Percentiles rank a stretch among this genome's conserved stretches.
Conservation (phyloP, 2,888 invertebrate genomes). For the Cenopis cana region DNA sequence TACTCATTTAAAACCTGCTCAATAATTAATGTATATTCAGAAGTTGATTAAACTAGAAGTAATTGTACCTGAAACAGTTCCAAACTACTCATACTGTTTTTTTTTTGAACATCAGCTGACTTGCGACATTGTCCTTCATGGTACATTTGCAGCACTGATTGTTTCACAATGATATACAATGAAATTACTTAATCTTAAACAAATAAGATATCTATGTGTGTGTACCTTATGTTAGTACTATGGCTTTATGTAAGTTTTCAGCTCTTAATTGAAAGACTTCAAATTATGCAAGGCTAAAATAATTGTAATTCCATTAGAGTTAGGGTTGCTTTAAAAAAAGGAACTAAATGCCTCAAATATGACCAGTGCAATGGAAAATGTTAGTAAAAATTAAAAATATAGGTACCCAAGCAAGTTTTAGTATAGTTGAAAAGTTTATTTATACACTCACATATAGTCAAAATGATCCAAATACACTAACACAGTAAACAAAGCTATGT, state of each 20-base stretch:
- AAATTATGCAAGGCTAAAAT: neutral
- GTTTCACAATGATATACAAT: conserved; percentile 9
- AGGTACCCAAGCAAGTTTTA: conserved; percentile 2
- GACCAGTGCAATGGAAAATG: neutral
- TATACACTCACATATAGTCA: conserved; percentile 33
- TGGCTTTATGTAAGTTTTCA: neutral
- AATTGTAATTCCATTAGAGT: neutral
- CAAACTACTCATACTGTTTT: conserved; percentile 12
- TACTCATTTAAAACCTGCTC: neutral
- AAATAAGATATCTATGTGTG: neutral
- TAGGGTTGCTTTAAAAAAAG: neutral
- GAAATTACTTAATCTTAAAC: neutral
- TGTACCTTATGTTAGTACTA: neutral
- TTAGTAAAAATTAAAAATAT: conserved; percentile 21
- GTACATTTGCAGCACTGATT: conserved; percentile 6
- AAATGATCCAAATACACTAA: conserved; percentile 30
- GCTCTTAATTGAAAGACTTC: neutral
- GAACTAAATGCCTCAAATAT: neutral
- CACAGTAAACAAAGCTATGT: conserved; percentile 51
- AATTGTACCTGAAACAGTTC: neutral
- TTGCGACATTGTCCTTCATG: conserved; percentile 30
- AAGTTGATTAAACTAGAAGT: neutral
- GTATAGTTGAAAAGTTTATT: conserved; percentile 5
- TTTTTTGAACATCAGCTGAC: conserved; percentile 31
- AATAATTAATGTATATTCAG: neutral